phyloP scores from a whole-genome alignment of 2,888 invertebrate species.

The Agrotis segetum region DNA sequence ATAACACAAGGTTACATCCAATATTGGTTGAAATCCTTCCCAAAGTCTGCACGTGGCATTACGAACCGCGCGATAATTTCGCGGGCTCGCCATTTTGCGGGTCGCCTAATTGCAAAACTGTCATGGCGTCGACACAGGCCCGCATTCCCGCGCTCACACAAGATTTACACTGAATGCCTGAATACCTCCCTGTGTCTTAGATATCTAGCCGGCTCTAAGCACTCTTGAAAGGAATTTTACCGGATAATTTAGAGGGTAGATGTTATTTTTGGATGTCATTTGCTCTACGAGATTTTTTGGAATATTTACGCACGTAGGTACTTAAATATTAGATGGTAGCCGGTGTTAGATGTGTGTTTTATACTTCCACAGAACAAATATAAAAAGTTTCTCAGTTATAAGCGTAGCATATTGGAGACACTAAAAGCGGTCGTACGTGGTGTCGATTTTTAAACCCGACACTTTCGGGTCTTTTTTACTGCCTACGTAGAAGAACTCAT shows the following conservation, averaged over 20 bases:
- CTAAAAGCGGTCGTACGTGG: background rate
- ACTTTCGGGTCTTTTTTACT: background rate
- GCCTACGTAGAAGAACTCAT: too few relatives aligned
- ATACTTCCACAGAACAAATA: background rate
- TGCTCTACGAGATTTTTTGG: slow-evolving; percentile 32
- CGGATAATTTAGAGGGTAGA: slow-evolving; percentile 55
- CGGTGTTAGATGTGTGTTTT: background rate
- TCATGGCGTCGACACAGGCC: slow-evolving; percentile 75
- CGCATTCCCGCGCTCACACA: slow-evolving; percentile 75
- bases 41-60: slow-evolving; percentile 57
- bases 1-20: slow-evolving; percentile 53
- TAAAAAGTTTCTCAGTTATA: background rate
- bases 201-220: slow-evolving; percentile 67
- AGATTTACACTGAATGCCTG: slow-evolving; percentile 77
- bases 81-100: slow-evolving; percentile 74
- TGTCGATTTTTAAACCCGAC: too few relatives aligned
- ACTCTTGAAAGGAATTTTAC: slow-evolving; percentile 68
- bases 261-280: slow-evolving; percentile 58
- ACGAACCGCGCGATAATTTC: slow-evolving; percentile 65
- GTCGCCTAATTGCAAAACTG: slow-evolving; percentile 78
- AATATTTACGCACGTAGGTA: too few relatives aligned
- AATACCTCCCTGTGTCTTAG: slow-evolving; percentile 75
- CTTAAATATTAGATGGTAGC: too few relatives aligned
- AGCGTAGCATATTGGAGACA: background rate
- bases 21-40: slow-evolving; percentile 61